Conservation (phyloP, 2,888 invertebrate species). For the Lithophane ornitopus region DNA sequence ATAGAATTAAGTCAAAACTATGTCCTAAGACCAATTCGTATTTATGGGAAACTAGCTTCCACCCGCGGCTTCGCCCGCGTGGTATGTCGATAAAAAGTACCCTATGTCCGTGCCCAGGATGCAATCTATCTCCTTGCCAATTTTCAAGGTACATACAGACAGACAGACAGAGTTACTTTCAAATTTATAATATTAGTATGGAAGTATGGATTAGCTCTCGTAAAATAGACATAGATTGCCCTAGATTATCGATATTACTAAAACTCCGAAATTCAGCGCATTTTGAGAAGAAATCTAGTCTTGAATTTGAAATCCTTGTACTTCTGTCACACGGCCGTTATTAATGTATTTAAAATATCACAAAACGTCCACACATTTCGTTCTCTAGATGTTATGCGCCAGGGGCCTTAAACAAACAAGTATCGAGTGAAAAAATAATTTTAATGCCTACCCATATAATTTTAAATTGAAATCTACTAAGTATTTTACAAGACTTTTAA, state of each 20-base stretch:
- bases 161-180: no score
- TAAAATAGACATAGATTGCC: neutral
- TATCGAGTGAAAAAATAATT: neutral
- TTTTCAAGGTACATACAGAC: no score
- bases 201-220: neutral
- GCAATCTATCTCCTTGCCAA: no score
- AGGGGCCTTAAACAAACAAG: no score
- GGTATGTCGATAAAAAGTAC: no score
- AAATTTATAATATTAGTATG: no score
- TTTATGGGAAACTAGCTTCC: no score
- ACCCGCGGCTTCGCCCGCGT: no score
- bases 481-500: conserved; percentile 40
- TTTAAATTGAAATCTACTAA: conserved; percentile 13
- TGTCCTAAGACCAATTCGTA: neutral
- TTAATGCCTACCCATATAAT: neutral
- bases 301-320: neutral
- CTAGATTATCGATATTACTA: neutral
- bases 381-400: neutral
- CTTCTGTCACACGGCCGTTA: neutral
- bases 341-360: neutral
- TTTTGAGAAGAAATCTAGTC: neutral
- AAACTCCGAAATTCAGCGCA: neutral
- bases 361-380: neutral
- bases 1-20: neutral
- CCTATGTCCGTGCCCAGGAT: no score